Conservation (phyloP, 2,888 invertebrate genomes). For the Caenorhabditis imperialis region DNA sequence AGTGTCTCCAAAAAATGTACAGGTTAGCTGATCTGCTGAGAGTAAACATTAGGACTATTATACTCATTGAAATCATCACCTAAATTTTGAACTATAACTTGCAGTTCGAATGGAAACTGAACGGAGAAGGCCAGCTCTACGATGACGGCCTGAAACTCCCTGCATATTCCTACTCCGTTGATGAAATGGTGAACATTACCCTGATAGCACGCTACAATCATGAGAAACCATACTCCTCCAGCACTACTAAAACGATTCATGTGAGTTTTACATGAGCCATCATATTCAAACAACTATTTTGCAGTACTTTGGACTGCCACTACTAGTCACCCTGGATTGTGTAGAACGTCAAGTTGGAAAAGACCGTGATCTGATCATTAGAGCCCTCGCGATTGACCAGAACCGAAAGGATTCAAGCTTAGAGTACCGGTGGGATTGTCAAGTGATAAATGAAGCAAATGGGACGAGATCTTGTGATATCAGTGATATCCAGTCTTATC, state of each 20-base stretch:
- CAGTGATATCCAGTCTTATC: not conserved
- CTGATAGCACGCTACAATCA: constrained; percentile 38
- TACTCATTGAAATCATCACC: too few relatives aligned
- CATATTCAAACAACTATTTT: too few relatives aligned
- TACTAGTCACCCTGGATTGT: constrained; percentile 41
- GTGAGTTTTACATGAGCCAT: too few relatives aligned
- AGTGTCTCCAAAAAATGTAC: constrained; percentile 45
- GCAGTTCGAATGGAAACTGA: constrained; percentile 56
- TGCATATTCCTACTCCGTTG: constrained; percentile 27
- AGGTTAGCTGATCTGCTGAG: constrained; percentile 31
- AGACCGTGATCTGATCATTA: constrained; percentile 32
- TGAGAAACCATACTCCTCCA: constrained; percentile 39
- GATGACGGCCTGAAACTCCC: constrained; percentile 48
- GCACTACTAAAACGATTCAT: constrained; percentile 38
- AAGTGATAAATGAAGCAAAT: constrained; percentile 19
- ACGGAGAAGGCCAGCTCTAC: constrained; percentile 28
- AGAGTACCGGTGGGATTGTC: constrained; percentile 35
- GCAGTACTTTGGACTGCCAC: constrained; percentile 46
- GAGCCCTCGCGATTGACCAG: constrained; percentile 30
- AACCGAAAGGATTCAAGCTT: constrained; percentile 30
- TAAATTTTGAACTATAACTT: too few relatives aligned
- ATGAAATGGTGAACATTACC: constrained; percentile 43
- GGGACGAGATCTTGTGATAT: constrained; percentile 21
- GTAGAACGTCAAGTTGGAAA: constrained; percentile 37
- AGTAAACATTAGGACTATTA: too few relatives aligned